Base-by-base conservation (phyloP, 2,888 invertebrate genomes). In the Aphodius sticticus region DNA sequence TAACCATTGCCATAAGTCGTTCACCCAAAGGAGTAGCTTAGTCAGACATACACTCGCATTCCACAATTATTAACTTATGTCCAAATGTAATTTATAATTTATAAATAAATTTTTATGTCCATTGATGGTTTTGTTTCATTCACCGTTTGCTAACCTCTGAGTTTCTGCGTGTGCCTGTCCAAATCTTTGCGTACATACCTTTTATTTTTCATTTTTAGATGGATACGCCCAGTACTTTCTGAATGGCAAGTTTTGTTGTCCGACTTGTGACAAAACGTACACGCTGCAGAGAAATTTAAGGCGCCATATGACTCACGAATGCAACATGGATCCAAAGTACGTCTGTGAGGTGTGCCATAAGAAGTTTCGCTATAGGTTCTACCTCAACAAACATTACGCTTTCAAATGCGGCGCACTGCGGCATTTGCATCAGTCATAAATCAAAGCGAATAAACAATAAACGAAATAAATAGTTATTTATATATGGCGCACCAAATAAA, bases 341-440 rank as follows among this genome's bases (percentile, higher is more conserved):
- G 79, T 80, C 72, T 90, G 90, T 81, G 80, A 81, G 7, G 79
- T 84, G 7, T 90, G 90, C 79, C 84, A 81, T n/a, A 88, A 87
- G 82, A 84, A 83, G 74, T 90, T 91, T 83, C 90, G 90, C 81
- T 88, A 91, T 74, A 89, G 90, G 82, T 91, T 77, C 75, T 70
- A 79, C 37, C 15, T 81, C 69, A n/a, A 74, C 7, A 74, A 74
- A 9, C 74, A 74, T 35, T 74, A 74, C 74, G 74, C 74, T 35
- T 74, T 74, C 37, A 35, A 74, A 74, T 74, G 74, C 35, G 74
- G 74, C n/a, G 53, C 53, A 53, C 53, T 53, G 26, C 26, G 26
- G 26, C 26, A 26, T 53, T 53, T 53, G 53, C 53, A 53, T 26
- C 26, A 78, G 78, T 69, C 78, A n/a, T n/a, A 78, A 36, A 78